A percentile compares a stretch with the other conserved stretches of the same genome.
Conservation (phyloP, 2,113 vertebrate species). For the Colaptes auratus region DNA sequence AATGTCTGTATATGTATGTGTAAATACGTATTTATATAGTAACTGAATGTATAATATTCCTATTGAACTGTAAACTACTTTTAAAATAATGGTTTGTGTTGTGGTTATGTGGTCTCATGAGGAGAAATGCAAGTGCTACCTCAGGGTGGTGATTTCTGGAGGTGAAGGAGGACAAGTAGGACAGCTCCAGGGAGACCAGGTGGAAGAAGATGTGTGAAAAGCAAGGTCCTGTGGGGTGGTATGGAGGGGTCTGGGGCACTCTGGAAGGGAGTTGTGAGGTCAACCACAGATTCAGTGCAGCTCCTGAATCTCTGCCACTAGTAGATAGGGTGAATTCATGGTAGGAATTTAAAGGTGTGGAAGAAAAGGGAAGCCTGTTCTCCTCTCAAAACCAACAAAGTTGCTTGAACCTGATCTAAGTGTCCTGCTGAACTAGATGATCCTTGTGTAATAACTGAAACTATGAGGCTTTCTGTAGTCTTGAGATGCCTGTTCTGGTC, state of each 20-base stretch:
- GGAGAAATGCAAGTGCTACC: not conserved
- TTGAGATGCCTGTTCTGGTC: not conserved
- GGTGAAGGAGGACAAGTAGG: not conserved
- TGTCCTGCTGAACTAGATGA: too few relatives aligned
- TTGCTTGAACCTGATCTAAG: too few relatives aligned
- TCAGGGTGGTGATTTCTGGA: not conserved
- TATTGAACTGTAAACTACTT: slow-evolving; percentile 64
- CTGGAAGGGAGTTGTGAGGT: not conserved
- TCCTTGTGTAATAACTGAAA: too few relatives aligned
- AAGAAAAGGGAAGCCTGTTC: not conserved
- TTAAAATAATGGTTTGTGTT: slow-evolving; percentile 28
- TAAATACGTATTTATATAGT: slow-evolving; percentile 13
- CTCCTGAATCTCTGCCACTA: not conserved
- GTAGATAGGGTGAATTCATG: not conserved
- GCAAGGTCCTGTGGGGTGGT: not conserved
- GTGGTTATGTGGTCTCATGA: not conserved
- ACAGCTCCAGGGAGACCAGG: not conserved
- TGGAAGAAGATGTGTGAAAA: not conserved
- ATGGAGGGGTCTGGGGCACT: not conserved
- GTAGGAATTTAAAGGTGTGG: not conserved
- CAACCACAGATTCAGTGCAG: not conserved
- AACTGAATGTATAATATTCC: slow-evolving; percentile 59
- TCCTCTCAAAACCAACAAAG: not conserved
- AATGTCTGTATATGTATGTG: not conserved
- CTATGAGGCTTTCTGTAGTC: accelerated